Percentiles rank a stretch among this genome's conserved stretches.
phyloP scores from a whole-genome alignment of 2,113 vertebrate genomes.

The Trogon surrucura region DNA sequence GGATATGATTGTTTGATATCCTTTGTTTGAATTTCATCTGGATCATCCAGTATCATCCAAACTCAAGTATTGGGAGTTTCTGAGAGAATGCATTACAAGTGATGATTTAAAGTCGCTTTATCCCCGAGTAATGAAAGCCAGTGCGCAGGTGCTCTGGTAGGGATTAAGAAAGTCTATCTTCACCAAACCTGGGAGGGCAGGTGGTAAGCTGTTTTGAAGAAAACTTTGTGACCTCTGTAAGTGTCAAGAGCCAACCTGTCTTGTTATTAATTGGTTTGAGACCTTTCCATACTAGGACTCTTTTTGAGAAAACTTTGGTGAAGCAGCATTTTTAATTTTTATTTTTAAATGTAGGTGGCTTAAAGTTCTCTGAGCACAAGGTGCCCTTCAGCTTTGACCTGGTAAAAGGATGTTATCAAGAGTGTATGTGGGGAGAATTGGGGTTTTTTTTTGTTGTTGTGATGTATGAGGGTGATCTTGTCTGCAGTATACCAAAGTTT shows the following conservation, averaged over 20 bases:
- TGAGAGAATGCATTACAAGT: neutral
- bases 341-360: neutral
- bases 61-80: conserved; percentile 12
- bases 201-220: neutral
- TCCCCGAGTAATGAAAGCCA: neutral
- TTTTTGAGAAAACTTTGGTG: neutral
- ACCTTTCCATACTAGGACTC: neutral
- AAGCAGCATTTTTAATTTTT: neutral
- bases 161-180: neutral
- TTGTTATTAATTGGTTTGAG: neutral
- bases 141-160: neutral
- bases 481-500: neutral
- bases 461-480: neutral
- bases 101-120: conserved; percentile 12
- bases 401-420: neutral
- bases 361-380: neutral
- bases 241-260: neutral
- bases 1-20: conserved; percentile 23
- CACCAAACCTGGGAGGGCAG: neutral
- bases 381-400: neutral
- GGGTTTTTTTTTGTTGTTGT: neutral
- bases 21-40: conserved; percentile 30
- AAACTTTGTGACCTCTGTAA: neutral
- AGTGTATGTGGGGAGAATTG: neutral
- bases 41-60: neutral